Conservation (phyloP, 2,888 invertebrate genomes). For the Troides oblongomaculatus region DNA sequence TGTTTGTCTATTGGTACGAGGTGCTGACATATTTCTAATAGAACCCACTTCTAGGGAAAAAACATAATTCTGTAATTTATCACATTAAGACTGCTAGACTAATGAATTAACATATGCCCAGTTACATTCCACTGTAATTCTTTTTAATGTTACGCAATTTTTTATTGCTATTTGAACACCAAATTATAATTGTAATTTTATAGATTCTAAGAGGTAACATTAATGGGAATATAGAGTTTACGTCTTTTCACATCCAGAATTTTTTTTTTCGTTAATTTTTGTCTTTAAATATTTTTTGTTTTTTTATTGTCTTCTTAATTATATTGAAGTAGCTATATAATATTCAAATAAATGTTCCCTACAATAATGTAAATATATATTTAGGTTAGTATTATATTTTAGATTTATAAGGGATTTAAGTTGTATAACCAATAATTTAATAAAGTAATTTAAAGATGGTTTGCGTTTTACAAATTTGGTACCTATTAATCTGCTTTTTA, state of each 20-base stretch:
- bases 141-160: neutral
- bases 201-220: neutral
- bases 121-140: neutral
- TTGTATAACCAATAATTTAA: conserved; percentile 3
- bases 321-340: too few relatives aligned
- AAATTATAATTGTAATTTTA: neutral
- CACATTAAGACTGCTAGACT: neutral
- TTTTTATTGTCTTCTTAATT: too few relatives aligned
- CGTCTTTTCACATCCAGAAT: too few relatives aligned
- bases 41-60: too few relatives aligned
- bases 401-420: neutral
- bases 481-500: neutral
- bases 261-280: too few relatives aligned
- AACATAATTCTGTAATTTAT: too few relatives aligned
- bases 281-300: too few relatives aligned
- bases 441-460: neutral
- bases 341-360: neutral
- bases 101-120: neutral
- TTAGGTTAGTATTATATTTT: neutral
- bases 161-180: neutral
- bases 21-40: too few relatives aligned
- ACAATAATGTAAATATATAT: neutral
- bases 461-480: neutral
- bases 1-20: too few relatives aligned
- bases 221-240: too few relatives aligned